A percentile compares a stretch with the other conserved stretches of the same genome.
phyloP scores from a whole-genome alignment of 2,113 vertebrate species.

The Amia ocellicauda region DNA sequence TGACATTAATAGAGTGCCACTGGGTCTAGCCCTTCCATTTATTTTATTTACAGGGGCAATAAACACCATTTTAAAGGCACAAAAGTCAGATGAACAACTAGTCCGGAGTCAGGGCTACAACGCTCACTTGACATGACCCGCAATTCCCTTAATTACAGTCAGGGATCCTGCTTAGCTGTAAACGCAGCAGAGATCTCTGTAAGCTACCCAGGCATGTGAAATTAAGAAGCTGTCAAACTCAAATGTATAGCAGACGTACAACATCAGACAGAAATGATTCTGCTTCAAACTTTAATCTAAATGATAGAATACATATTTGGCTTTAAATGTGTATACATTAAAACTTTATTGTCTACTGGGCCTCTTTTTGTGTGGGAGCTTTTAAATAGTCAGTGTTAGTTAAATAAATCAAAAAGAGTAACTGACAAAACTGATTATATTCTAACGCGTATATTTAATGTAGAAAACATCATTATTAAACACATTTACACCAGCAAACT shows the following conservation, averaged over 20 bases:
- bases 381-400: too few species aligned
- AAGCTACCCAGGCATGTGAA: not conserved
- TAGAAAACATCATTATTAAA: too few species aligned
- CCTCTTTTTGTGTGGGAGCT: too few species aligned
- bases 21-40: conserved; percentile 30
- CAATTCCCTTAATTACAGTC: conserved; percentile 14
- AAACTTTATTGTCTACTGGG: too few species aligned
- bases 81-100: conserved; percentile 34
- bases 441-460: too few species aligned
- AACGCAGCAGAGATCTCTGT: conserved; percentile 1
- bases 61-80: conserved; percentile 39
- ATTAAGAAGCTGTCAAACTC: conserved; percentile 18
- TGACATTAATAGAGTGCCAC: conserved; percentile 35
- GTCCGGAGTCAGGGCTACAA: conserved; percentile 3
- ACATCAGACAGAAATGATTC: not conserved
- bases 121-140: conserved; percentile 5
- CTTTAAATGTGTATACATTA: too few species aligned
- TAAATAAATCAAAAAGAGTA: too few species aligned
- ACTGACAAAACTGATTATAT: too few species aligned
- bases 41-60: conserved; percentile 39
- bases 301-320: too few species aligned
- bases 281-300: not conserved
- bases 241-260: conserved; percentile 18
- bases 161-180: conserved; percentile 4
- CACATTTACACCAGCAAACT: too few species aligned